Evolutionary conservation across 2,888 invertebrate genomes (phyloP).

Genomic region (Eledone cirrhosa): DNA sequence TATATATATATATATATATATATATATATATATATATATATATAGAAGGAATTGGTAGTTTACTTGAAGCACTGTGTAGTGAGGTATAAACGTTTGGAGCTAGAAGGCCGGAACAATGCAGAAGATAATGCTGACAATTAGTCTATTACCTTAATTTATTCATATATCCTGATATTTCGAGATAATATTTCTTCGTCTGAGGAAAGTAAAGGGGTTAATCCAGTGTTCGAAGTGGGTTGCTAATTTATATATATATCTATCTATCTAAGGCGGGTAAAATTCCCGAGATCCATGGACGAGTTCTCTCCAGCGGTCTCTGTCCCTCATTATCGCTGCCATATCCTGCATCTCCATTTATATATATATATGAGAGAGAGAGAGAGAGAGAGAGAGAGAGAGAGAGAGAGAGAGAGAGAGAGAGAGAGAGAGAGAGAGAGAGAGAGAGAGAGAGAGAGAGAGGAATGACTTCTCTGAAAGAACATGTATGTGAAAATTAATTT

Average conservation of each 20-base stretch:
- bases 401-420: neutral
- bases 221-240: too few species aligned
- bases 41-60: too few species aligned
- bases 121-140: neutral
- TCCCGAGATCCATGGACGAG: too few species aligned
- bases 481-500: too few species aligned
- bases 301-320: too few species aligned
- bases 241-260: too few species aligned
- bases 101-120: neutral
- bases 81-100: neutral
- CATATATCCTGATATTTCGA: too few species aligned
- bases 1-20: constrained; percentile 6
- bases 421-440: neutral
- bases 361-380: neutral
- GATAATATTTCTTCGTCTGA: too few species aligned
- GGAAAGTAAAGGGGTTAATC: too few species aligned
- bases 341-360: constrained; percentile 7
- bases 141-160: too few species aligned
- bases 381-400: constrained; percentile 2
- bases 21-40: constrained; percentile 6
- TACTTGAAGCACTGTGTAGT: neutral
- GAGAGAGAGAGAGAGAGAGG: neutral
- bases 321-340: too few species aligned
- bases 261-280: too few species aligned
- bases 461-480: neutral